Evolutionary conservation across 1,140 invertebrate species (phyloP), one percentile per base, ranked within the genome.

Genomic region (Kradibia gibbosae): DNA sequence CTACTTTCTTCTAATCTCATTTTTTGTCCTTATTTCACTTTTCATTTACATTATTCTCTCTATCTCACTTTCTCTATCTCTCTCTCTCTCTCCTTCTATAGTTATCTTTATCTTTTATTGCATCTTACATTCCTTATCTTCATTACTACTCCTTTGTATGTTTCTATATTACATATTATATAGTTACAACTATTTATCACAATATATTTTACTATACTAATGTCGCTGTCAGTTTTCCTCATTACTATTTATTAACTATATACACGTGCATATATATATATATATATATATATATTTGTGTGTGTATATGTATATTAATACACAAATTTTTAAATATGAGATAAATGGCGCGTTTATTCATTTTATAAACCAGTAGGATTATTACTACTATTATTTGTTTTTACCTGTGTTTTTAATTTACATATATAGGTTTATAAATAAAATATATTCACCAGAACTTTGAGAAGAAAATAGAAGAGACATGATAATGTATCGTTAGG

Each of bases 1-100:
- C 72, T 10, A 25, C 76, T 62, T 71, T 57, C 60, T 13, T 79
- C 74, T 81, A n/a, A n/a, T n/a, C n/a, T n/a, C n/a, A n/a, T n/a
- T n/a, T n/a, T n/a, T n/a, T 82, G 53, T 57, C 39, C 31, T 13
- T 79, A 74, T 78, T 82, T 83, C 81, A 78, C 72, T 25, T 84
- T 65, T 67, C 78, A 71, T 45, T 17, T 73, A 15, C 13, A 67
- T 22, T 70, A 50, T 48, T 53, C 22, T 53, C 50, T 53, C 50
- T 15, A 3, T 15, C 50, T 15, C 50, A 4, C 50, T 20, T 36
- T 65, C 31, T 65, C 57, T 60, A 22, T 28, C 5, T 28, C 20
- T 62, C 60, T 1, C 62, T 4, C 17, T 20, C 3, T 34, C 7
- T 11, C 28, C 0, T 3, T 5, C 31, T 1, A 4, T 10, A 25